Conservation (phyloP, 2,113 vertebrate genomes). For the Tor tambroides region DNA sequence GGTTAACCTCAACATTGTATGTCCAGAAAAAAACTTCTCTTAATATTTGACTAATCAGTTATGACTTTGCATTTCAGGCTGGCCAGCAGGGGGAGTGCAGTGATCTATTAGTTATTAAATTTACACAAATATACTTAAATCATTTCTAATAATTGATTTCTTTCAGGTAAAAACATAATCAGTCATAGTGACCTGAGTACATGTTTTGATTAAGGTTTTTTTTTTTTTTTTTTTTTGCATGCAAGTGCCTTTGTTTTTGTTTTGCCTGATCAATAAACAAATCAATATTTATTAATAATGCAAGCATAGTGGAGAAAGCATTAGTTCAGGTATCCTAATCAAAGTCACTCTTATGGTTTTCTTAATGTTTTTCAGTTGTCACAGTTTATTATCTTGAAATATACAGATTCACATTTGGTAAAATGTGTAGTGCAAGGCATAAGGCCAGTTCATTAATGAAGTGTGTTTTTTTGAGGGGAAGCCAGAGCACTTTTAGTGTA, state of each 20-base stretch:
- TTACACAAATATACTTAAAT: background rate
- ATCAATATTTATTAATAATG: conserved; percentile 49
- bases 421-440: conserved; percentile 42
- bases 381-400: background rate
- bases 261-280: conserved; percentile 35
- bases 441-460: conserved; percentile 65
- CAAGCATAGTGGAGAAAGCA: background rate
- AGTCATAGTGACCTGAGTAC: background rate
- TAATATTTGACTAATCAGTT: background rate
- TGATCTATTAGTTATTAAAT: background rate
- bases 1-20: background rate
- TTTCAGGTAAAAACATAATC: background rate
- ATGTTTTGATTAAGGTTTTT: background rate
- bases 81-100: background rate
- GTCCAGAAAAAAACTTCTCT: too few species aligned
- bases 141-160: background rate
- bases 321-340: background rate
- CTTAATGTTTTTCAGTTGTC: background rate
- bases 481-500: conserved; percentile 70
- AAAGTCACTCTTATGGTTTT: background rate
- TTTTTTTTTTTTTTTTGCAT: background rate
- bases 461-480: conserved; percentile 57
- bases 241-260: conserved; percentile 30
- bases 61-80: background rate
- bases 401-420: conserved; percentile 8